A percentile compares a stretch with the other conserved stretches of the same genome.
phyloP scores from a whole-genome alignment of 1,140 invertebrate species.

The Drosophila sturtevanti region DNA sequence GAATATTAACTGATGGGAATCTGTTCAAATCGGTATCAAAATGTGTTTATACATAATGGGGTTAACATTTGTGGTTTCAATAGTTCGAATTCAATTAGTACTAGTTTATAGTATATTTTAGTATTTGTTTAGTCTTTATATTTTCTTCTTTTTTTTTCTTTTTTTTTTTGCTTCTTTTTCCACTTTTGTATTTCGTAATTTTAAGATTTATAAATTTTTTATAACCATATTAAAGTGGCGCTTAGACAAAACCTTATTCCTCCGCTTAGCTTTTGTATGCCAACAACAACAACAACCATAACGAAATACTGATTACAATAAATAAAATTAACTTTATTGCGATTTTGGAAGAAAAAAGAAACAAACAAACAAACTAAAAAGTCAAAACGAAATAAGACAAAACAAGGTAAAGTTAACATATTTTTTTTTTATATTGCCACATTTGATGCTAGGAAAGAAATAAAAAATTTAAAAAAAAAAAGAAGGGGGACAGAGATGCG shows the following conservation, averaged over 20 bases:
- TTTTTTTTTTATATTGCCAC: constrained; percentile 20
- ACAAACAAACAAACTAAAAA: constrained; percentile 50
- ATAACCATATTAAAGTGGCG: background rate
- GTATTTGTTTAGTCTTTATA: background rate
- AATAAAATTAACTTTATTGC: constrained; percentile 77
- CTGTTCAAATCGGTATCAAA: no score
- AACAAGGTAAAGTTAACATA: constrained; percentile 20
- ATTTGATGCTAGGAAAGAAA: constrained; percentile 34
- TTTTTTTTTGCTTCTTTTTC: background rate
- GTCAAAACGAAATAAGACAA: constrained; percentile 43
- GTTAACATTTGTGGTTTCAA: background rate
- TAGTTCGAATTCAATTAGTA: background rate
- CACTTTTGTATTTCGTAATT: background rate
- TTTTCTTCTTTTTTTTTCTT: background rate
- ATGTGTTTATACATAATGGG: background rate
- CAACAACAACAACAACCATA: background rate
- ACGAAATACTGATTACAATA: constrained; percentile 56
- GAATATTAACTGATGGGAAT: no score
- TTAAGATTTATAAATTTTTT: background rate
- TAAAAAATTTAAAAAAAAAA: background rate
- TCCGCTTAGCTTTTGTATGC: constrained; percentile 9
- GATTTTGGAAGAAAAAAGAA: constrained; percentile 49
- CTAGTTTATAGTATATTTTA: background rate
- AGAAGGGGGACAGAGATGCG: constrained; percentile 32
- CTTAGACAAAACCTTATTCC: background rate